Evolutionary conservation across 2,797 vertebrate genomes (phyloP).

Genomic region (Miichthys miiuy): DNA sequence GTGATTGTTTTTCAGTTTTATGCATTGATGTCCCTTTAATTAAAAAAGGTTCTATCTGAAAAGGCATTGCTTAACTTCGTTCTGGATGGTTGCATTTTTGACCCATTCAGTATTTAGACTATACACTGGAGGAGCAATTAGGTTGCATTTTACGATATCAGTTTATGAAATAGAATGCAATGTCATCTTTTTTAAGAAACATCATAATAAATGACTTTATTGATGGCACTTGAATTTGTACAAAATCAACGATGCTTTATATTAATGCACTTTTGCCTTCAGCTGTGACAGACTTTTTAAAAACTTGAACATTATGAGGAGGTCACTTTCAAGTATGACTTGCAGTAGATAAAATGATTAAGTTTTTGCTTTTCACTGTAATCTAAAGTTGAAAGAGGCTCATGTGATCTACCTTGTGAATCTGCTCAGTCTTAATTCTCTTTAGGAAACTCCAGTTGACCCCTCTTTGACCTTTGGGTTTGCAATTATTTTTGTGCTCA

Average conservation of each 20-base stretch:
- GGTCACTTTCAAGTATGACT: slow-evolving; percentile 38
- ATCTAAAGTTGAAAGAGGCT: slow-evolving; percentile 44
- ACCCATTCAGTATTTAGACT: slow-evolving; percentile 7
- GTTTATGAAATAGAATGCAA: background rate
- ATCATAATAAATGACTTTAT: background rate
- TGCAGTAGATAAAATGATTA: slow-evolving; percentile 13
- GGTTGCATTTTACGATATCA: background rate
- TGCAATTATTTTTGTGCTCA: slow-evolving; percentile 59
- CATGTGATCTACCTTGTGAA: slow-evolving; percentile 19
- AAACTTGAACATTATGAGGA: slow-evolving; percentile 7
- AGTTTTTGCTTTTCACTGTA: slow-evolving; percentile 20
- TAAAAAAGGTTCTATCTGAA: slow-evolving; percentile 10
- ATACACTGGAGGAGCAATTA: background rate
- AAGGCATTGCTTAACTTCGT: background rate
- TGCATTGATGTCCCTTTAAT: slow-evolving; percentile 20
- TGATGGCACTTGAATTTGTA: background rate
- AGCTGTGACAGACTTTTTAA: background rate
- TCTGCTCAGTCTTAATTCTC: slow-evolving; percentile 49
- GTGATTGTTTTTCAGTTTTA: background rate
- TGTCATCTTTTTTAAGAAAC: background rate
- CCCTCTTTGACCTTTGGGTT: slow-evolving; percentile 48
- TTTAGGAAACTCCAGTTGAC: slow-evolving; percentile 43
- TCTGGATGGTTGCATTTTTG: background rate
- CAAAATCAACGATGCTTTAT: background rate
- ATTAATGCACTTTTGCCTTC: background rate